Percentiles rank a stretch among this genome's conserved stretches.
Evolutionary conservation across 53 echinoderm and acorn worm genomes (phyloP).

Genomic region (Paracentrotus lividus): DNA sequence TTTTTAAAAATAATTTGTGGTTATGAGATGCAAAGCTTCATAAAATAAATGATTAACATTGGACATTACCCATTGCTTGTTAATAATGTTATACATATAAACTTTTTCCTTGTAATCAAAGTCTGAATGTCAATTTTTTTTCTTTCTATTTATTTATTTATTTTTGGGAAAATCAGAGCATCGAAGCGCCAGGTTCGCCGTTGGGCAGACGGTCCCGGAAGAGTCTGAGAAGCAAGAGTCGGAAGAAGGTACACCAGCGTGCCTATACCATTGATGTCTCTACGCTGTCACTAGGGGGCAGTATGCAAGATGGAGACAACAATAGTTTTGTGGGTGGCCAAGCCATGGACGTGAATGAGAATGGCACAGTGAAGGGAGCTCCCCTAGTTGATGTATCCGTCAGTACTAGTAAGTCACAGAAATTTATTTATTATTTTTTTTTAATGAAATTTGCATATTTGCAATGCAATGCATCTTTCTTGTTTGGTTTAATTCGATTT

Average conservation of each 20-base stretch:
- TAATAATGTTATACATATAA: too few relatives aligned
- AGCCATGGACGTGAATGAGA: slow-evolving; percentile 58
- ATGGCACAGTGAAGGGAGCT: slow-evolving; percentile 39
- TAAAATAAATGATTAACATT: too few relatives aligned
- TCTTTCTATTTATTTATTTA: too few relatives aligned
- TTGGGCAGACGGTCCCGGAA: slow-evolving; percentile 60
- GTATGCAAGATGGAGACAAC: slow-evolving; percentile 62
- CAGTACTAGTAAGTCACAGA: slow-evolving; percentile 60
- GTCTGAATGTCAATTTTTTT: too few relatives aligned
- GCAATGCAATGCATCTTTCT: too few relatives aligned
- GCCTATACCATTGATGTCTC: slow-evolving; percentile 74
- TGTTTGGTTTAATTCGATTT: too few relatives aligned
- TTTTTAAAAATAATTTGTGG: too few relatives aligned
- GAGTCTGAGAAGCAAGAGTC: slow-evolving; percentile 69
- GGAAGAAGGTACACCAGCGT: slow-evolving; percentile 75
- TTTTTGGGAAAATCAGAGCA: slow-evolving; percentile 30
- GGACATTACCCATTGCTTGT: too few relatives aligned
- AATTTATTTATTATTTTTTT: too few relatives aligned
- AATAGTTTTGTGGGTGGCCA: slow-evolving; percentile 54
- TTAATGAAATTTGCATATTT: too few relatives aligned
- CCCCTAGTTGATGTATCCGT: slow-evolving; percentile 61
- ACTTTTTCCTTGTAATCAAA: too few relatives aligned
- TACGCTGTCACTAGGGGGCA: slow-evolving; percentile 73
- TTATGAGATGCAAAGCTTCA: too few relatives aligned
- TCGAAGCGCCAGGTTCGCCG: slow-evolving; percentile 64